phyloP scores from a whole-genome alignment of 1,140 invertebrate genomes.

The Holcopasites calliopsidis region DNA sequence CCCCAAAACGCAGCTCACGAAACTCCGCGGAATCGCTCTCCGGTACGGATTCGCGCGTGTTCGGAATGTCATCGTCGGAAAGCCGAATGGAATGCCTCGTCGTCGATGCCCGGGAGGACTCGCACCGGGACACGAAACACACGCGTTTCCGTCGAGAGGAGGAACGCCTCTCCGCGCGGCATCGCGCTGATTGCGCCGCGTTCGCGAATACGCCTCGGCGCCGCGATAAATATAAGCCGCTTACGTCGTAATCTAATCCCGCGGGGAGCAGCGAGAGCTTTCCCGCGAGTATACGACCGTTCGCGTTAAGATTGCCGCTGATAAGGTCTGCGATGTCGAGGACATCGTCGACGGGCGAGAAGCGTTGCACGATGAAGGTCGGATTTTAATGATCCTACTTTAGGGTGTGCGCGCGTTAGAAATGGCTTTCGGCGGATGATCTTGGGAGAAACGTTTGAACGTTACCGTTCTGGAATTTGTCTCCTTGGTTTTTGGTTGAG shows the following conservation, averaged over 20 bases:
- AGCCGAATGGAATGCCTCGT: not conserved
- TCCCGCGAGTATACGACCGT: slow-evolving; percentile 10
- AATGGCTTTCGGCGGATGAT: not conserved
- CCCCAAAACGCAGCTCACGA: not conserved
- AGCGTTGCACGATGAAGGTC: not conserved
- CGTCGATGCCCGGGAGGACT: not conserved
- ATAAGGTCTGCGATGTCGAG: slow-evolving; percentile 24
- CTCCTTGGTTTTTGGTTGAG: too few species aligned
- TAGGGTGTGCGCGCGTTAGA: not conserved
- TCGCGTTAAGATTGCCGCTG: slow-evolving; percentile 42
- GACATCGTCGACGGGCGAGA: not conserved
- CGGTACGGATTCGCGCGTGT: not conserved
- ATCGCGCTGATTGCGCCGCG: slow-evolving; percentile 40
- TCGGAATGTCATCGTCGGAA: not conserved
- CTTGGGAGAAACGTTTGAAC: not conserved
- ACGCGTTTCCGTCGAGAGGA: slow-evolving; percentile 7
- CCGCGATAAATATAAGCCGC: slow-evolving; percentile 63
- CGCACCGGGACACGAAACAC: not conserved
- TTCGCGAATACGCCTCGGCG: slow-evolving; percentile 26
- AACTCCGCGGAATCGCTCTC: not conserved
- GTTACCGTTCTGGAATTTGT: too few species aligned
- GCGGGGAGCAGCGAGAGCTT: not conserved
- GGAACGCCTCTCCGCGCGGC: slow-evolving; percentile 5
- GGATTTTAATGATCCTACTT: not conserved
- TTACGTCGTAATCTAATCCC: slow-evolving; percentile 62